Evolutionary conservation across 1,140 invertebrate genomes (phyloP), one percentile per base, ranked within the genome.

Genomic region (Drosophila bipectinata): DNA sequence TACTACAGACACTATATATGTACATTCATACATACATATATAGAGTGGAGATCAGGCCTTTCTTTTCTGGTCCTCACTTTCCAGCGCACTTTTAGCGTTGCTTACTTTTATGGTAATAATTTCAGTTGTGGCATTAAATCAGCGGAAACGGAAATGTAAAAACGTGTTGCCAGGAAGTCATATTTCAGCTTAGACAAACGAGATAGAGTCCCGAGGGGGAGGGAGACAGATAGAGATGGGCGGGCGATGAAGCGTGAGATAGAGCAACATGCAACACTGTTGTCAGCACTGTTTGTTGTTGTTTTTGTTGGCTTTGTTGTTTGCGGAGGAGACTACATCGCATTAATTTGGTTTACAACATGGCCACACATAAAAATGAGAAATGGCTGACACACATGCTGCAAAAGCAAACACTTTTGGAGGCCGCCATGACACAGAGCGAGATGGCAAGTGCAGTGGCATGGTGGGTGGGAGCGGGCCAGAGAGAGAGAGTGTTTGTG

Each of bases 321-420:
- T 74, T 59, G 41, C 55, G 54, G 77, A 78, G 79, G 41, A 55
- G 78, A 87, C 83, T 87, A 83, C 75, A 83, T 55, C 67, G 84
- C 76, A 88, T 88, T 88, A 89, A 88, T 88, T 81, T 79, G 83
- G 79, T 88, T 88, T 83, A 88, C 83, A 88, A 83, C 83, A 88
- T 73, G 83, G 63, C 76, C 83, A 81, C 67, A 77, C 83, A 88
- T 87, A 83, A 87, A 87, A 87, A 88, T 88, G 83, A 89, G 83
- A 88, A 83, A 88, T 83, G 68, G 84, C 83, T 77, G 79, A 61
- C 84, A 83, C 84, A 88, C 84, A 88, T 88, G 83, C 72, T 56
- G 72, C 75, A 52, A 52, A 52, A 47, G 53, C 53, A 44, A 68
- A 53, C 73, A 44, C 64, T 34, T 4, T 44, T 6, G n/a, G 15